These are phyloP conservation scores for Vollenhovia emeryi DNA, from an alignment of 1,140 invertebrate species.

Conservation along the genomic window DNA sequence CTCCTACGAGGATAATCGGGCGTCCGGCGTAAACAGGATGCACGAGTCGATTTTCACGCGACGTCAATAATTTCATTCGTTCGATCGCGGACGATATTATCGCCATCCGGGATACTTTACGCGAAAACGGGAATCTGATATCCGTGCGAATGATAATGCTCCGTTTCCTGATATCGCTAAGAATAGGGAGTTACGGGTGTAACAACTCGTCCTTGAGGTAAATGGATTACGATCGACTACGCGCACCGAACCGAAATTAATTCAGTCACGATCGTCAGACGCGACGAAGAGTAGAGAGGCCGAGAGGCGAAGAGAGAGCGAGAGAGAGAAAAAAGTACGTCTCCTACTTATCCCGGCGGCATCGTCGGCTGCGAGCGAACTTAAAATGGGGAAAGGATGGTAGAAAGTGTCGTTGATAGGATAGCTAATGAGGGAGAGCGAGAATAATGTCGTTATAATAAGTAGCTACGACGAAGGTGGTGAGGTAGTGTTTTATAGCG, in stretches of 20 bases:
- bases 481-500: conserved; percentile 75
- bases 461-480: conserved; percentile 66
- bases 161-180: conserved; percentile 18
- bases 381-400: conserved; percentile 53
- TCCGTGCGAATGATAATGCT: conserved; percentile 32
- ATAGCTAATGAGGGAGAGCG: conserved; percentile 69
- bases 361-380: conserved; percentile 32
- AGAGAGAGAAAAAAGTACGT: conserved; percentile 17
- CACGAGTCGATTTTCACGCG: not conserved
- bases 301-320: not conserved
- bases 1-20: not conserved
- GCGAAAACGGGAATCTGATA: conserved; percentile 9
- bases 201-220: conserved; percentile 58
- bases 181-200: conserved; percentile 16
- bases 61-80: conserved; percentile 12
- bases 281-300: not conserved
- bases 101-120: not conserved
- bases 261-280: conserved; percentile 37
- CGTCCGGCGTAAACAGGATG: not conserved
- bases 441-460: conserved; percentile 78
- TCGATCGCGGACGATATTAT: not conserved
- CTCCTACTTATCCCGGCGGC: conserved; percentile 54
- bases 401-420: conserved; percentile 69
- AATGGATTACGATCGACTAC: conserved; percentile 64
- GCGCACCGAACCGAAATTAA: conserved; percentile 70